Percentiles rank a stretch among this genome's conserved stretches.
Evolutionary conservation across 2,113 vertebrate genomes (phyloP).

Genomic region (Tyto alba): DNA sequence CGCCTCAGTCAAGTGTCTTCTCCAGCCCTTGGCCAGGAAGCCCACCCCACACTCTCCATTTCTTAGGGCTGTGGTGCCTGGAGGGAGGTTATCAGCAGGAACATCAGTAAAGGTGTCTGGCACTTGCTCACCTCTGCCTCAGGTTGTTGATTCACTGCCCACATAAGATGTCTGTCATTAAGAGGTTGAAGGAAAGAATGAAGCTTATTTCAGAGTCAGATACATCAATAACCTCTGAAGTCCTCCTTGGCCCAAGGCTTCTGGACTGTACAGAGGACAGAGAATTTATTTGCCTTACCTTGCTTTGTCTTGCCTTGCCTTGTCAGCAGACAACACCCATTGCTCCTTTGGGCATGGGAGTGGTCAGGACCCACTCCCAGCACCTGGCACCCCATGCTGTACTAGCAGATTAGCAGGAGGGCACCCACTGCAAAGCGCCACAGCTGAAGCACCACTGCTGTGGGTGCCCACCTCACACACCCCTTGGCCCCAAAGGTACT

Average conservation of each 20-base stretch:
- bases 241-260: background rate
- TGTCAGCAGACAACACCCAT: background rate
- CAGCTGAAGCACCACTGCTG: background rate
- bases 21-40: background rate
- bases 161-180: conserved; percentile 75
- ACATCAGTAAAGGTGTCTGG: conserved; percentile 64
- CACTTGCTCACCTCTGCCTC: conserved; percentile 68
- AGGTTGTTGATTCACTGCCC: conserved; percentile 74
- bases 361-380: background rate
- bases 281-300: background rate
- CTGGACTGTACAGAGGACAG: background rate
- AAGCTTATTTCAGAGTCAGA: conserved; percentile 80
- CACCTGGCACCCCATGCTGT: background rate
- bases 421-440: background rate
- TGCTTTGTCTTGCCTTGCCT: background rate
- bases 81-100: conserved; percentile 60
- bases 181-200: conserved; percentile 79
- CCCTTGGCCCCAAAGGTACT: background rate
- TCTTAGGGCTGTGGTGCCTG: conserved; percentile 45
- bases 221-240: conserved; percentile 76
- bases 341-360: fast-evolving
- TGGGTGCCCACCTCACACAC: background rate
- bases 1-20: background rate
- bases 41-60: background rate
- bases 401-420: background rate